Conservation (phyloP, 2,797 vertebrate species). For the Glossophaga mutica region DNA sequence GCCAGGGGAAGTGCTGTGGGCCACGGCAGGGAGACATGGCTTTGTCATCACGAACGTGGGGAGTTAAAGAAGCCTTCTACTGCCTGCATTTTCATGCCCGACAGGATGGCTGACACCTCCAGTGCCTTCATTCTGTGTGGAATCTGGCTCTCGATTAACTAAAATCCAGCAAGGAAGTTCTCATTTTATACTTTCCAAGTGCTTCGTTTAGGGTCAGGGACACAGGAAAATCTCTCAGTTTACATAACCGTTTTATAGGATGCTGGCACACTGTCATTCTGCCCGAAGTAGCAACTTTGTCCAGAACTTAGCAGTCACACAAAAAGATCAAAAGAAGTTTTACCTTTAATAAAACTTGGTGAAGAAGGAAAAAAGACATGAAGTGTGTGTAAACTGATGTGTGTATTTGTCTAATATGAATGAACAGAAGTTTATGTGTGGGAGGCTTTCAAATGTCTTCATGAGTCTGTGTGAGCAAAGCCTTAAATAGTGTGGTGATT, state of each 20-base stretch:
- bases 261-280: neutral
- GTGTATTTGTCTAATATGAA: neutral
- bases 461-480: neutral
- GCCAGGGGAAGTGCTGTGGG: neutral
- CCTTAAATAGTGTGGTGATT: neutral
- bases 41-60: neutral
- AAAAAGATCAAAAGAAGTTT: neutral
- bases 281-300: neutral
- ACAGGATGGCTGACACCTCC: neutral
- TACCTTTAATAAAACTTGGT: neutral
- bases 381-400: neutral
- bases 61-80: neutral
- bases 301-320: neutral
- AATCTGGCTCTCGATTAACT: neutral
- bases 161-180: neutral
- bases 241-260: neutral
- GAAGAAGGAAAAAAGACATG: neutral
- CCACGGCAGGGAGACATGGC: neutral
- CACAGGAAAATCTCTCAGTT: neutral
- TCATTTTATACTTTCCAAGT: neutral
- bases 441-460: neutral
- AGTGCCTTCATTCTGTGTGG: neutral
- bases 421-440: neutral
- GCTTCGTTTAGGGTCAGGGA: neutral
- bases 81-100: neutral